phyloP scores from a whole-genome alignment of 2,888 invertebrate species.

The Crepidodera aurea region DNA sequence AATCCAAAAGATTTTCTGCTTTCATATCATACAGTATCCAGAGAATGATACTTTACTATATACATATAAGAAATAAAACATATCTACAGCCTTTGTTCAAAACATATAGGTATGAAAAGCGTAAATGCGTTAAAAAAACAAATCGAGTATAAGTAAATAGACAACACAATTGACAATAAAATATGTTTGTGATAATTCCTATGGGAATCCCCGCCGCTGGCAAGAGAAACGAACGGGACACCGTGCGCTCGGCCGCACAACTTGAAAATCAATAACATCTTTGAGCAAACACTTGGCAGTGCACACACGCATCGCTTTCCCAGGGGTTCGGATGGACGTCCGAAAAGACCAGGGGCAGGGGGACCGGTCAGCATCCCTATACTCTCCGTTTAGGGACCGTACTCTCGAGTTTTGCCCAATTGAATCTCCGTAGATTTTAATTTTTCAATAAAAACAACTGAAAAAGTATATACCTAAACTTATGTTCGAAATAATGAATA shows the following conservation, averaged over 20 bases:
- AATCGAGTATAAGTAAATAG: no score
- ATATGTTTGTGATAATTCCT: not conserved
- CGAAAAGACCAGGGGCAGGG: constrained; percentile 21
- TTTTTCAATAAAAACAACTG: no score
- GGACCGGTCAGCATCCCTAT: constrained; percentile 42
- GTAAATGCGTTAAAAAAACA: no score
- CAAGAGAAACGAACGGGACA: constrained; percentile 50
- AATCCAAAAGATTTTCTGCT: no score
- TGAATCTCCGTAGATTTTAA: no score
- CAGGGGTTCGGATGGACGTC: constrained; percentile 49
- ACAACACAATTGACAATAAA: not conserved
- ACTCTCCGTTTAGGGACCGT: constrained; percentile 35
- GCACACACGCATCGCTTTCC: constrained; percentile 61
- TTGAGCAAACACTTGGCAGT: constrained; percentile 62
- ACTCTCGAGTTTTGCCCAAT: constrained; percentile 32
- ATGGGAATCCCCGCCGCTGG: constrained; percentile 46
- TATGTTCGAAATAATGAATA: no score
- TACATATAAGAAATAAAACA: no score
- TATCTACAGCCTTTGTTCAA: no score
- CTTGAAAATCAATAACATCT: constrained; percentile 64
- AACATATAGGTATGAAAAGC: no score
- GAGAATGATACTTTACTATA: no score
- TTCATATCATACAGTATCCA: no score
- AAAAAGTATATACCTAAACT: no score
- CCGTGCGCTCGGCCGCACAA: constrained; percentile 52